A percentile compares a stretch with the other conserved stretches of the same genome.
phyloP scores from a whole-genome alignment of 2,888 invertebrate species.

The Lithophane semibrunnea region DNA sequence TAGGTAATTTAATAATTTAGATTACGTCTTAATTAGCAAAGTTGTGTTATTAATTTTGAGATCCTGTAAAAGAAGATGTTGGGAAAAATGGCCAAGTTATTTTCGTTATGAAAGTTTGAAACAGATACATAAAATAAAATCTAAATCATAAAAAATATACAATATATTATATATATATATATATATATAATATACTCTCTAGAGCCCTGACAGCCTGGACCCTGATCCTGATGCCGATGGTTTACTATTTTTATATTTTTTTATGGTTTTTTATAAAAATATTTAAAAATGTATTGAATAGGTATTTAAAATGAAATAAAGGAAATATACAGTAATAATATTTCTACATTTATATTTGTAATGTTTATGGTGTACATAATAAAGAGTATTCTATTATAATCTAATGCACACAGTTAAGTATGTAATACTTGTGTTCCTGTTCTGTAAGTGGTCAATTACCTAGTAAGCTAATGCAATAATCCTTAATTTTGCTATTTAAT shows the following conservation, averaged over 20 bases:
- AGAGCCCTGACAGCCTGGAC: too few relatives aligned
- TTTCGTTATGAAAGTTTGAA: neutral
- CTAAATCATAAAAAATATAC: neutral
- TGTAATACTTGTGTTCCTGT: neutral
- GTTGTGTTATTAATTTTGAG: constrained; percentile 43
- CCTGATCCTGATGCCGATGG: too few relatives aligned
- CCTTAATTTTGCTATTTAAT: constrained; percentile 42
- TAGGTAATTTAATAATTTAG: constrained; percentile 42
- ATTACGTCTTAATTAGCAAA: constrained; percentile 47
- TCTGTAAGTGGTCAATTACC: constrained; percentile 46
- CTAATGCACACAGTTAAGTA: neutral
- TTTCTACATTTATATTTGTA: too few relatives aligned
- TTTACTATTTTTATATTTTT: too few relatives aligned
- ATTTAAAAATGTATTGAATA: too few relatives aligned
- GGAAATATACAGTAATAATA: too few relatives aligned
- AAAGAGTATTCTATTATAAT: too few relatives aligned
- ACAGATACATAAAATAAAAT: neutral
- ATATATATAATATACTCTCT: too few relatives aligned
- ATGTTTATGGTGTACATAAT: too few relatives aligned
- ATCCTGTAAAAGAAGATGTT: constrained; percentile 4
- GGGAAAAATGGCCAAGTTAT: constrained; percentile 30
- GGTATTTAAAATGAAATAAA: too few relatives aligned
- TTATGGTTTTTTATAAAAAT: too few relatives aligned
- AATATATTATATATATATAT: too few relatives aligned
- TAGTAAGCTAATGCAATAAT: constrained; percentile 47